phyloP scores from a whole-genome alignment of 2,888 invertebrate genomes.

The Athalia circularis region DNA sequence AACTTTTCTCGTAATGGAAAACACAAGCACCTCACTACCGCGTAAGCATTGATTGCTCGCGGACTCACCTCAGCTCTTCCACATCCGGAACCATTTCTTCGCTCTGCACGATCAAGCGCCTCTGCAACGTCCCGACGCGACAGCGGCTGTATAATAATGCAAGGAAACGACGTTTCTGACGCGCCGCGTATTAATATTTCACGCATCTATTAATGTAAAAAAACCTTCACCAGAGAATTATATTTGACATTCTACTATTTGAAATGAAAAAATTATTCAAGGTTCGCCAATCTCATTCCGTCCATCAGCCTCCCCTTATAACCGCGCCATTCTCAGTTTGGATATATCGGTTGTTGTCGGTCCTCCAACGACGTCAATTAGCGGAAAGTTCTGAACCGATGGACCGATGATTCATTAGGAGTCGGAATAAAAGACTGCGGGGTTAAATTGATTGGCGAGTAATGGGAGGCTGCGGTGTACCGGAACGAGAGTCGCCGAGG shows the following conservation, averaged over 20 bases:
- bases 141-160: neutral
- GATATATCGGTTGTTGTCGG: neutral
- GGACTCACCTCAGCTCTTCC: conserved; percentile 10
- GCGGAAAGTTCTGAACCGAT: conserved; percentile 12
- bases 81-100: neutral
- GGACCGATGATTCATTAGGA: conserved; percentile 27
- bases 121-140: neutral
- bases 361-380: conserved; percentile 11
- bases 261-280: neutral
- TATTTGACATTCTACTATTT: no score
- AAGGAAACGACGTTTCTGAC: neutral
- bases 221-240: no score
- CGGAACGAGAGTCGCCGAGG: neutral
- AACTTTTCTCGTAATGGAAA: conserved; percentile 55
- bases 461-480: neutral
- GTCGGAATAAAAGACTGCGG: conserved; percentile 11
- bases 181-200: no score
- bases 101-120: neutral
- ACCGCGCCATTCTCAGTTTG: neutral
- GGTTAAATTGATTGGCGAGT: conserved; percentile 5
- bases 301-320: neutral
- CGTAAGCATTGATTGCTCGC: conserved; percentile 40
- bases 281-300: neutral
- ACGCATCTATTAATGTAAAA: no score
- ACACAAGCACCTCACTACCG: conserved; percentile 52